These are phyloP conservation scores for Psittacula echo DNA, from an alignment of 2,797 vertebrate genomes.

Conservation along the genomic window DNA sequence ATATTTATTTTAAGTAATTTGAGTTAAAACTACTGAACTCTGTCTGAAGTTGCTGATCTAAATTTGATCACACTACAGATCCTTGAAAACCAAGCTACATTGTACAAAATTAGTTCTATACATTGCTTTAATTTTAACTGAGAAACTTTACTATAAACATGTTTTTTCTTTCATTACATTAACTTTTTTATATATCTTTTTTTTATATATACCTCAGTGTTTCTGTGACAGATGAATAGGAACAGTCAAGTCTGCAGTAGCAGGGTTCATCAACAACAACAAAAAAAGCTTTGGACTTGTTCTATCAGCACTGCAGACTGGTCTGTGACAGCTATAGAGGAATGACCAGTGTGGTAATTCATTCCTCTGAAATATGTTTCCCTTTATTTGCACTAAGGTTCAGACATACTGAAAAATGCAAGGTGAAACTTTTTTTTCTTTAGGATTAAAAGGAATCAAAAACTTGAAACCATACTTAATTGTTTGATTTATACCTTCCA, in stretches of 20 bases:
- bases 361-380: not conserved
- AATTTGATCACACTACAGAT: not conserved
- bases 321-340: slow-evolving; percentile 3
- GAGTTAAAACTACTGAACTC: not conserved
- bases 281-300: not conserved
- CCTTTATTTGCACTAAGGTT: not conserved
- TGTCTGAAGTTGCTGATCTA: not conserved
- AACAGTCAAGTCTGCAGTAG: not conserved
- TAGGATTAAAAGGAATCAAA: not conserved
- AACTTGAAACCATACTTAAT: not conserved
- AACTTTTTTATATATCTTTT: not conserved
- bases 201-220: too few relatives aligned
- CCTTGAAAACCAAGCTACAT: not conserved
- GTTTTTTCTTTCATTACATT: not conserved
- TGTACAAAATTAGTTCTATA: not conserved
- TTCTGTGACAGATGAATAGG: rapidly evolving
- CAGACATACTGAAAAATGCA: not conserved
- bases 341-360: not conserved
- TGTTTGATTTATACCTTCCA: not conserved
- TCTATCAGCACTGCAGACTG: not conserved
- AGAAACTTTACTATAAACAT: not conserved
- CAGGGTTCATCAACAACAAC: not conserved
- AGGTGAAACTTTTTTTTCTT: not conserved
- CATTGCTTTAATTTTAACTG: not conserved
- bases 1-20: not conserved